Base-by-base conservation (phyloP, 2,888 invertebrate species). In the Bombylius discolor region DNA sequence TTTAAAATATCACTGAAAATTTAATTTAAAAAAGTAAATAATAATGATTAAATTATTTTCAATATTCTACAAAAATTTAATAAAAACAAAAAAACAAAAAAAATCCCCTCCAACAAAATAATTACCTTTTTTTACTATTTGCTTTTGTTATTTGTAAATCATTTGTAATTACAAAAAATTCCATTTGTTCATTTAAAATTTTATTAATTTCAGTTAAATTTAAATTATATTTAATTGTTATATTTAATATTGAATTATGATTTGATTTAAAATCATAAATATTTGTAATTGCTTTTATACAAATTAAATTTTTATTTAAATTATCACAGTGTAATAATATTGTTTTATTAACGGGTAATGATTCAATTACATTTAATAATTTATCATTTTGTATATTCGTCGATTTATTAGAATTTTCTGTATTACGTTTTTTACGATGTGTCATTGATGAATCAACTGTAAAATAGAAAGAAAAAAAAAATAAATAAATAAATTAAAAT, bases 271-370 rank as follows among this genome's bases (percentile, higher is more conserved):
- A 71, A 59, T 72, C 69, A 49, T 68, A 66, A 5, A 74, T 64
- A 4, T 63, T 65, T 58, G 73, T 64, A 32, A 68, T 66, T 42
- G 72, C 73, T 49, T 72, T 67, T 5, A 70, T 62, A 50, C 74
- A 74, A 3, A 66, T 59, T 31, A 68, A 70, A 59, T 67, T 70
- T 42, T 66, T 64, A 23, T 23, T 42, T 42, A 11, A 11, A 62
- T 72, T 68, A 36, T 67, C 63, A 53, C 74, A 74, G 59, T 73
- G 71, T 58, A 74, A 74, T 5, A 71, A 69, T 51, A 74, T 71
- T 7, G 74, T 73, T n/a, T 74, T 68, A 61, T 74, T 74, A 5
- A 69, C 66, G 0, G 74, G 73, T 44, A 73, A 51, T 13, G 63
- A 64, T 36, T 36, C 34, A 36, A 7, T 36, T 7, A 5, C 7